Evolutionary conservation across 2,113 vertebrate species (phyloP).

Genomic region (Epinephelus moara): DNA sequence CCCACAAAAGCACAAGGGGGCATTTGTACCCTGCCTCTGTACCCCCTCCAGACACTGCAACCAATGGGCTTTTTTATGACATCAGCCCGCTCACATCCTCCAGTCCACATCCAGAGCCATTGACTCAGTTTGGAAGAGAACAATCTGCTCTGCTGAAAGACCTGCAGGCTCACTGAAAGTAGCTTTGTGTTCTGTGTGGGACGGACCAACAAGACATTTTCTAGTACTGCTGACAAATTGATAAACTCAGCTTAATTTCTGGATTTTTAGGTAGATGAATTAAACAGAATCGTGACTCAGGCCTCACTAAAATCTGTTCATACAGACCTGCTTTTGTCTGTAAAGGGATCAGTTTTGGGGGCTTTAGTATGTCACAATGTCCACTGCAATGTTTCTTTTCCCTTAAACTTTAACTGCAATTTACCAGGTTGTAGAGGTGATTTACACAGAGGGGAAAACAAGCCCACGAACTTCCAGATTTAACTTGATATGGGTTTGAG

Average conservation of each 20-base stretch:
- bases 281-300: not conserved
- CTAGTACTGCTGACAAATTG: slow-evolving; percentile 12
- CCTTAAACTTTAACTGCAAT: not conserved
- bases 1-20: slow-evolving; percentile 67
- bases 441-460: not conserved
- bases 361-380: not conserved
- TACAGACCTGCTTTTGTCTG: not conserved
- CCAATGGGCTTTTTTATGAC: slow-evolving; percentile 71
- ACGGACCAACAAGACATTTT: slow-evolving; percentile 31
- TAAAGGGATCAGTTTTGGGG: not conserved
- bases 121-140: slow-evolving; percentile 54
- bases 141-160: slow-evolving; percentile 63
- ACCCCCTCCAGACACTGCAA: slow-evolving; percentile 64
- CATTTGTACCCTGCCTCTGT: slow-evolving; percentile 70
- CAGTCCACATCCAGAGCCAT: slow-evolving; percentile 62
- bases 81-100: slow-evolving; percentile 65
- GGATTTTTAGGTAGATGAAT: not conserved
- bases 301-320: not conserved
- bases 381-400: not conserved
- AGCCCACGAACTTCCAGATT: not conserved
- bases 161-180: slow-evolving; percentile 37
- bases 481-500: not conserved
- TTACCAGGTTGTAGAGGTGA: not conserved
- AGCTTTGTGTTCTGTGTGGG: slow-evolving; percentile 19
- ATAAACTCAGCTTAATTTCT: not conserved